Evolutionary conservation across 2,113 vertebrate genomes (phyloP).

Genomic region (Bos javanicus): DNA sequence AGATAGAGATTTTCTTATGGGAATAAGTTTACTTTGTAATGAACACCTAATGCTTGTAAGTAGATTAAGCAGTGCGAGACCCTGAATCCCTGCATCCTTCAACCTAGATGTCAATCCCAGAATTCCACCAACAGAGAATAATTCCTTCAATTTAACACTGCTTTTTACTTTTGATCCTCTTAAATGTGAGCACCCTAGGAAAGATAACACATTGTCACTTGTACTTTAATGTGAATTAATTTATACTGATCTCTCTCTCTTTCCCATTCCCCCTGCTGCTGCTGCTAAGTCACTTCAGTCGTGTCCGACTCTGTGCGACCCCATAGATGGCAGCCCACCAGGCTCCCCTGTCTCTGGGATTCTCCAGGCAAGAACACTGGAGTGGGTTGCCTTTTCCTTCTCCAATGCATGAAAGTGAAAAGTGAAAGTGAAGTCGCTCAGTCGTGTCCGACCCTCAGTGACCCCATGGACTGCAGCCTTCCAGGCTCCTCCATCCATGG

Average conservation of each 20-base stretch:
- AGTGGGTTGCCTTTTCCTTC: too few species aligned
- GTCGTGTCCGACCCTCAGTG: too few species aligned
- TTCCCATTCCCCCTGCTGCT: not conserved
- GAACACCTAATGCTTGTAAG: not conserved
- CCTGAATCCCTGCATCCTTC: not conserved
- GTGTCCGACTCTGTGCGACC: too few species aligned
- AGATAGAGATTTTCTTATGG: not conserved
- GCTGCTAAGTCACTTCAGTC: too few species aligned
- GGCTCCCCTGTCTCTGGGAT: too few species aligned
- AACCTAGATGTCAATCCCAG: not conserved
- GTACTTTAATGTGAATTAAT: not conserved
- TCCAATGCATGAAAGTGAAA: too few species aligned
- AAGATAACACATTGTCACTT: not conserved
- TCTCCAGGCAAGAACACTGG: too few species aligned
- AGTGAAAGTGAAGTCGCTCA: too few species aligned
- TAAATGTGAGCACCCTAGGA: not conserved
- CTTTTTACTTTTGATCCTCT: not conserved
- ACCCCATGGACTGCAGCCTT: too few species aligned
- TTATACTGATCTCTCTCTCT: not conserved
- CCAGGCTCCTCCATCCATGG: too few species aligned
- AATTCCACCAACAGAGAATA: not conserved
- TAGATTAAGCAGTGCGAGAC: not conserved
- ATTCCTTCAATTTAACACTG: not conserved
- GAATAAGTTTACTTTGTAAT: not conserved
- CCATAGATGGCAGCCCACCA: too few species aligned